Base-by-base conservation (phyloP, 2,888 invertebrate species). In the Electrophaes corylata region DNA sequence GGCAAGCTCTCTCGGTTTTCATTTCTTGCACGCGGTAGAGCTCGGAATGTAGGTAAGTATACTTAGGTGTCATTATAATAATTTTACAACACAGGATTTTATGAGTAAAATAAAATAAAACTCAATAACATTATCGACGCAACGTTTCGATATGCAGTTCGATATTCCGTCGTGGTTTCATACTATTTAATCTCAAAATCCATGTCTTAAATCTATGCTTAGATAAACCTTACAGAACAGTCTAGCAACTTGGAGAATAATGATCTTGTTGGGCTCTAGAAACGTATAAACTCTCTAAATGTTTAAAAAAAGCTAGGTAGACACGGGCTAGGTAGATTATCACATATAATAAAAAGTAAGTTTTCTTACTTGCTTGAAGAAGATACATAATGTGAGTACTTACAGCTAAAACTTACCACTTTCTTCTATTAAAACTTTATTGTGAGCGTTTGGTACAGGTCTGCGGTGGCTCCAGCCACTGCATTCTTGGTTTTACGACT, bases 401-500 rank as follows among this genome's bases (percentile, higher is more conserved):
- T 23, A 23, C 23, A 23, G 6, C 3, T 3, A 14, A 35, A 16
- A 37, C 37, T 16, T 16, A 16, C 37, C 37, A 3, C 4, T 37
- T 37, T 2, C 31, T 31, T 31, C n/a, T 31, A 31, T n/a, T n/a
- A 29, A 10, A 29, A 6, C 8, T 11, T 29, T 10, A 11, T 6
- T 8, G 8, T 29, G 14, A 35, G 3, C 8, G 35, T 14, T n/a
- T n/a, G 8, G 16, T 37, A 16, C 37, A 37, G 16, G 6, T 37
- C 37, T 12, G 10, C 8, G 16, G 40, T 8, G 46, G 23, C 44
- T 23, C 33, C 3, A 31, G 12, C 33, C 23, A 35, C 47, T 57
- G 43, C 43, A 49, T 49, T 49, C 46, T 45, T 44, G 33, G 19
- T 47, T 55, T 54, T 35, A 51, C 41, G 46, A 46, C 58, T 59